Evolutionary conservation across 2,113 vertebrate genomes (phyloP), one percentile per base, ranked within the genome.

Genomic region (Arenaria interpres): DNA sequence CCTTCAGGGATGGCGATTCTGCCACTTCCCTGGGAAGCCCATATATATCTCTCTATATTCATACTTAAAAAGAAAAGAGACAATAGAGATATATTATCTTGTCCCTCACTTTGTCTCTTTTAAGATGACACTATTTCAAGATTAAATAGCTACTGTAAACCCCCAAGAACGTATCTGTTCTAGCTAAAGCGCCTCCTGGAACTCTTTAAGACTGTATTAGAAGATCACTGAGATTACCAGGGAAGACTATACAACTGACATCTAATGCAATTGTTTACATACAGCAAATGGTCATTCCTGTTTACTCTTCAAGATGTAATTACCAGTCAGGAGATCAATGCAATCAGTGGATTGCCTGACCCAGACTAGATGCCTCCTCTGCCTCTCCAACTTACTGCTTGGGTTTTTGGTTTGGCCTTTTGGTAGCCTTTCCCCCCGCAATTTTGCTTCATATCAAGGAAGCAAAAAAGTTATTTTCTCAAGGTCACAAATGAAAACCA

Each of bases 21-120:
- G 17, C 23, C 59, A 62, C 59, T 62, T 10, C 15, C 59, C 35
- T 37, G n/a, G 35, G 59, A 35, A 62, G 23, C 59, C 59, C 59
- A 18, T 62, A 25, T 11, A 27, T 28, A 32, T 12, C 17, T 19
- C 7, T 5, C 10, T 24, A 21, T 19, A 9, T 16, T 28, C 13
- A 25, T 23, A 35, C 8, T 71, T 33, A 27, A 28, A 67, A n/a
- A 35, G n/a, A 73, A 45, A 4, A 76, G 11, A 89, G 6, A 66
- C 66, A 67, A 79, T 0, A 32, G 5, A 72, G 10, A 17, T 9
- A 6, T 1, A 19, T 9, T 19, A 28, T 8, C 10, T 59, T n/a
- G 60, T 50, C 45, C 54, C 20, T 39, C 32, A 56, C 12, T 59
- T 62, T 57, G 25, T 16, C 35, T 50, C 3, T 45, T 59, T 81